Evolutionary conservation across 2,888 invertebrate species (phyloP).

Genomic region (Axea sp.): DNA sequence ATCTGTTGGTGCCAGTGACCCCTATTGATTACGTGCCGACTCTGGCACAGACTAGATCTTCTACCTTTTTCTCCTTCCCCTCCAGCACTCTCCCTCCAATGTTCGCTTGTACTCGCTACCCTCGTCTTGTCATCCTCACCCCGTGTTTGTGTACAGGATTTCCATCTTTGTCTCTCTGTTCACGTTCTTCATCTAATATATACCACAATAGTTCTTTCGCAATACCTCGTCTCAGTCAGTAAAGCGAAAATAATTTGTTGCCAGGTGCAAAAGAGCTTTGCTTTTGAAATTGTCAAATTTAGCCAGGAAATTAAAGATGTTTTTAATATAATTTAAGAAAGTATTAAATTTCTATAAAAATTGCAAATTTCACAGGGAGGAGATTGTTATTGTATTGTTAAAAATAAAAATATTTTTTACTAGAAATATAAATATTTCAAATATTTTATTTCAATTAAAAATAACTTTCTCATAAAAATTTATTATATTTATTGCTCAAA

Average conservation of each 20-base stretch:
- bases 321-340: no score
- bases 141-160: slow-evolving; percentile 26
- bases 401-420: no score
- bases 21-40: slow-evolving; percentile 77
- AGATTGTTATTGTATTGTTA: no score
- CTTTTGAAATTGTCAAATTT: slow-evolving; percentile 8
- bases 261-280: slow-evolving; percentile 39
- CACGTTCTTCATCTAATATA: slow-evolving; percentile 20
- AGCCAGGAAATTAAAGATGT: no score
- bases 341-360: no score
- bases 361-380: no score
- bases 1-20: slow-evolving; percentile 78
- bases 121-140: slow-evolving; percentile 10
- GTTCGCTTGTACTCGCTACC: slow-evolving; percentile 14
- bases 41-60: slow-evolving; percentile 74
- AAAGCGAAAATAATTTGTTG: slow-evolving; percentile 59
- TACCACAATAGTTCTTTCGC: slow-evolving; percentile 13
- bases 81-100: no score
- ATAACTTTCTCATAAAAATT: no score
- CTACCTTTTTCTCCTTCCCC: slow-evolving; percentile 29
- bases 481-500: no score
- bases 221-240: slow-evolving; percentile 44
- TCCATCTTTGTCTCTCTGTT: slow-evolving; percentile 21
- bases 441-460: no score
- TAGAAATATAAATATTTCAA: no score